A percentile compares a stretch with the other conserved stretches of the same genome.
Evolutionary conservation across 92 coral and sea anemone genomes (phyloP).

Genomic region (Parazoanthus swiftii): DNA sequence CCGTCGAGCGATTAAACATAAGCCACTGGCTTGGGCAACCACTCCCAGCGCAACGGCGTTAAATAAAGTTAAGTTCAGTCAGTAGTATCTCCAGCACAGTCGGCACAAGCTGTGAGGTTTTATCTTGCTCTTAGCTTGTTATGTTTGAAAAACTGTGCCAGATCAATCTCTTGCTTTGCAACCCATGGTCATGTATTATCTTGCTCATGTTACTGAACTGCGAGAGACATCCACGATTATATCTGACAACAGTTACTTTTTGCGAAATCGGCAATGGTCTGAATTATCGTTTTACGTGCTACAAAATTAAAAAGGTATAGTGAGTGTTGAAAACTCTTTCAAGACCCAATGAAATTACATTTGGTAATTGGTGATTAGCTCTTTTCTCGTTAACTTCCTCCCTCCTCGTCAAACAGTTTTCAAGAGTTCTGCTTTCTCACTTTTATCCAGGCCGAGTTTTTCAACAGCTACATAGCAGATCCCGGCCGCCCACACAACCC

Average conservation of each 20-base stretch:
- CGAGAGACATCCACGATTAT: constrained; percentile 2
- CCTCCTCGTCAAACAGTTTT: neutral
- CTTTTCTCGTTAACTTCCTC: neutral
- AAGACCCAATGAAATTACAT: too few species aligned
- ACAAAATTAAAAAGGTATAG: too few species aligned
- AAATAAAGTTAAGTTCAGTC: too few species aligned
- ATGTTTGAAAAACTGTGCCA: constrained; percentile 44
- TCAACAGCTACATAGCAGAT: constrained; percentile 84
- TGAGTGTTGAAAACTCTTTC: neutral
- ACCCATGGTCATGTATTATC: constrained; percentile 64
- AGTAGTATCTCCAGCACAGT: constrained; percentile 4
- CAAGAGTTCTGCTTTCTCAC: neutral
- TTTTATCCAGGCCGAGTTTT: constrained; percentile 81
- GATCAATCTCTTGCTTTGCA: constrained; percentile 60
- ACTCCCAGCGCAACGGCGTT: too few species aligned
- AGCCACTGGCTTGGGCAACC: too few species aligned
- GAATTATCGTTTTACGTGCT: too few species aligned
- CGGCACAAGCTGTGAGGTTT: constrained; percentile 43
- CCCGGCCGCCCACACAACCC: constrained; percentile 86
- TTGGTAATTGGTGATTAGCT: too few species aligned
- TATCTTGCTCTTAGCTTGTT: constrained; percentile 39
- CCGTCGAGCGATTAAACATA: too few species aligned
- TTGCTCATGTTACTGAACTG: constrained; percentile 71
- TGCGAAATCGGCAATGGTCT: neutral
- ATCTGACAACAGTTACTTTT: neutral